These are phyloP conservation scores for Beroe forskalii DNA, from an alignment of 37 sponge, comb jelly and placozoan species.

Conservation along the genomic window DNA sequence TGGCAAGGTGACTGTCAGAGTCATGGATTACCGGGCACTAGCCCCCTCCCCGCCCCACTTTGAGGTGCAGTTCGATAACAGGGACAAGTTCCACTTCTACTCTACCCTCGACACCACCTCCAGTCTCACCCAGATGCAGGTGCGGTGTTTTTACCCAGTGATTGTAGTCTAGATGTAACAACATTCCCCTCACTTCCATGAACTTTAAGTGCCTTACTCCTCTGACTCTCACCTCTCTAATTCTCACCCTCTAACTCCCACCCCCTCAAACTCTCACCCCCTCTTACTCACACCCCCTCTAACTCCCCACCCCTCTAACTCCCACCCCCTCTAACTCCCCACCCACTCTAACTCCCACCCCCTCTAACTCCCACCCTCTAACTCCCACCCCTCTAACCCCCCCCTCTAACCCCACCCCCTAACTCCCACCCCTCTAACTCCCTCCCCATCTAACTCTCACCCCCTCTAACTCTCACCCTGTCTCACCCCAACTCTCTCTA, in stretches of 20 bases:
- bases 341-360: not conserved
- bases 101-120: not conserved
- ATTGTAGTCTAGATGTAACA: too few relatives aligned
- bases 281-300: not conserved
- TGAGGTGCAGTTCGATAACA: not conserved
- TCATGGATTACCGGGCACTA: not conserved
- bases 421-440: too few relatives aligned
- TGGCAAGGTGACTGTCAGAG: not conserved
- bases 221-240: not conserved
- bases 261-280: too few relatives aligned
- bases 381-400: too few relatives aligned
- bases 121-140: not conserved
- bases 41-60: not conserved
- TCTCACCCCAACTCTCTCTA: too few relatives aligned
- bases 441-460: too few relatives aligned
- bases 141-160: too few relatives aligned
- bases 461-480: too few relatives aligned
- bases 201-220: not conserved
- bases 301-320: too few relatives aligned
- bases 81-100: conserved; percentile 60
- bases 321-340: not conserved
- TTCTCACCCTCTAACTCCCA: not conserved
- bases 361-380: too few relatives aligned
- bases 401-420: too few relatives aligned
- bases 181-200: too few relatives aligned